Base-by-base conservation (phyloP, 2,113 vertebrate species). In the Aphelocoma coerulescens region DNA sequence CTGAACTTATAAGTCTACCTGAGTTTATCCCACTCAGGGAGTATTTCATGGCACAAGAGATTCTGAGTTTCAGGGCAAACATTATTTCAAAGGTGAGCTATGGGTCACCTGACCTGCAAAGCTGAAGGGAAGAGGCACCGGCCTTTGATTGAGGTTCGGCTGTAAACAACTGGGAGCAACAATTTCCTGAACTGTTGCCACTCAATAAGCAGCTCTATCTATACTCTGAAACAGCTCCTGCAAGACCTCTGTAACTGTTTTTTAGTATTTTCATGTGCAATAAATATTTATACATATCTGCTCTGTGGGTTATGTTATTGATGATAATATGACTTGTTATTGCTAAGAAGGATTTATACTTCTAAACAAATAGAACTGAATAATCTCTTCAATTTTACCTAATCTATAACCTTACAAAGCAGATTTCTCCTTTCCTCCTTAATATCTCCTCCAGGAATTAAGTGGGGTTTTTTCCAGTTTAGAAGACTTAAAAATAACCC, bases 401-500 rank as follows among this genome's bases (percentile, higher is more conserved):
- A 46, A 63, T 78, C 22, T 33, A 5, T 77, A 51, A n/a, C 11
- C 5, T 77, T 82, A 52, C 7, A n/a, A 85, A 67, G 43, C 35
- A 16, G 6, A 35, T 57, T 55, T 87, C 24, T 71, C 11, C 43
- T 18, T 65, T 87, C 30, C 2, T 88, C 13, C 20, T 71, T 22
- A 66, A 27, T 24, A 41, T 57, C 19, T 88, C 24, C 19, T 90
- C 10, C 41, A 85, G 69, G 49, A 89, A 72, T 48, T 62, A 57
- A 16, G 24, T 35, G 16, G 1, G 0, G 0, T 1, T 3, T 57
- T 74, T 63, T 18, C 16, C 27, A 27, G 7, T 71, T 62, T 71
- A 62, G 48, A 85, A 74, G 26, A 43, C 32, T 33, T 76, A 9
- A 81, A 80, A 72, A 81, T 22, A 14, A 52, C 7, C 7, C 1